Percentiles rank a stretch among this genome's conserved stretches.
Evolutionary conservation across 2,113 vertebrate species (phyloP).

Genomic region (Pollachius pollachius): DNA sequence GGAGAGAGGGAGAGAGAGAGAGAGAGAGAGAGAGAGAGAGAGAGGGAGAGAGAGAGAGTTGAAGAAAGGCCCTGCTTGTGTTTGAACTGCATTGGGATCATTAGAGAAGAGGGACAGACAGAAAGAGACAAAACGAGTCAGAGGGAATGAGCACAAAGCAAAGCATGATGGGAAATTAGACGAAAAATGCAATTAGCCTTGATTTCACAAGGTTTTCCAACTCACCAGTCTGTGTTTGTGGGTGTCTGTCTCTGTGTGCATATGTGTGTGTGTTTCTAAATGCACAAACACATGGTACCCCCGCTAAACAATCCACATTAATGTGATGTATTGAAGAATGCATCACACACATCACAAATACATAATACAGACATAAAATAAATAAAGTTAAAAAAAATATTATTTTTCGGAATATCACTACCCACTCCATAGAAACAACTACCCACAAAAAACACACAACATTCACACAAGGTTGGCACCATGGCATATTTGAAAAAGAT

Average conservation of each 20-base stretch:
- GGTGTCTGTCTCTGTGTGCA: neutral
- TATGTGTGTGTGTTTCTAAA: neutral
- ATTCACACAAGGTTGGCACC: too few species aligned
- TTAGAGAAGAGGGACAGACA: conserved; percentile 37
- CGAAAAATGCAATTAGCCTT: conserved; percentile 38
- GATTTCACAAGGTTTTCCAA: conserved; percentile 20
- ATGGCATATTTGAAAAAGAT: too few species aligned
- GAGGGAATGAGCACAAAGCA: conserved; percentile 22
- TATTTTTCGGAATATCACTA: too few species aligned
- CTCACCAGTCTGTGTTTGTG: conserved; percentile 13
- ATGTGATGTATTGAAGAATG: too few species aligned
- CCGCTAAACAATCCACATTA: too few species aligned
- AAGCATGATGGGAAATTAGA: conserved; percentile 26
- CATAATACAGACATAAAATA: too few species aligned
- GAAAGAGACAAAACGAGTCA: conserved; percentile 21
- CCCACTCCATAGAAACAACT: too few species aligned
- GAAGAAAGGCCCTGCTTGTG: conserved; percentile 19
- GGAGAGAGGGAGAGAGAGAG: neutral
- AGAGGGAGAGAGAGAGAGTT: neutral
- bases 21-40: neutral
- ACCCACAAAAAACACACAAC: too few species aligned
- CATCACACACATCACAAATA: too few species aligned
- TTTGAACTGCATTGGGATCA: conserved; percentile 43
- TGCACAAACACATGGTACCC: too few species aligned
- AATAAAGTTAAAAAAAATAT: too few species aligned